Percentiles rank a stretch among this genome's conserved stretches.
Conservation (phyloP, 2,888 invertebrate genomes). For the Synergus umbraculus region DNA sequence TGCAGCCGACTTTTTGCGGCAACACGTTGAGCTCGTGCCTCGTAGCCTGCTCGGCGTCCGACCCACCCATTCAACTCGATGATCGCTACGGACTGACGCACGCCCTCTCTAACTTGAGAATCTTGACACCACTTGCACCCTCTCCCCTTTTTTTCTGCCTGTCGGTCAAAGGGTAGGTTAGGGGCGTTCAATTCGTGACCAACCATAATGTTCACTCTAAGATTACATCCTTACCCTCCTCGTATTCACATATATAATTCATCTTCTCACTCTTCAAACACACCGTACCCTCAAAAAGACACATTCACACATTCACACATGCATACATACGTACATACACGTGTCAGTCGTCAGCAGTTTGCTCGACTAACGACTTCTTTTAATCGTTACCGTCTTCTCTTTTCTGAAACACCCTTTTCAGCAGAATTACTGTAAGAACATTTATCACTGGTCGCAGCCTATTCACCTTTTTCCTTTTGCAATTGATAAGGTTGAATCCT, state of each 20-base stretch:
- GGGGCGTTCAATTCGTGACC: constrained; percentile 6
- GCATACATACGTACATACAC: no score
- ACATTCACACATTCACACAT: no score
- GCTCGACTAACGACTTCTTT: no score
- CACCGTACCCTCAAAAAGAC: not conserved
- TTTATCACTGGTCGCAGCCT: no score
- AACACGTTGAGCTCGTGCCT: constrained; percentile 76
- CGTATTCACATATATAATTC: not conserved
- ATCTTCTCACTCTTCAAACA: no score
- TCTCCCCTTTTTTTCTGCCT: not conserved
- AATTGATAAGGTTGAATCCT: no score
- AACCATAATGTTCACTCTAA: constrained; percentile 24
- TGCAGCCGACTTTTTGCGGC: constrained; percentile 73
- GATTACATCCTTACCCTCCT: not conserved
- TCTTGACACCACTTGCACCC: constrained; percentile 1
- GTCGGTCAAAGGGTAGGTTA: constrained; percentile 25
- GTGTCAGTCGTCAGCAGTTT: no score
- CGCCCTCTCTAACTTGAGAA: constrained; percentile 56
- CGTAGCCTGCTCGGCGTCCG: constrained; percentile 72
- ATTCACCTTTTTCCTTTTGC: no score
- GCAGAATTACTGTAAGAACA: no score
- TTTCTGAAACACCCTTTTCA: no score
- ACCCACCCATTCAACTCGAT: constrained; percentile 76
- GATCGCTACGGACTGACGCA: constrained; percentile 68
- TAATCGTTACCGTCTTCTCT: no score